Base-by-base conservation (phyloP, 1,140 invertebrate species). In the Pseudomyrmex dendroicus region DNA sequence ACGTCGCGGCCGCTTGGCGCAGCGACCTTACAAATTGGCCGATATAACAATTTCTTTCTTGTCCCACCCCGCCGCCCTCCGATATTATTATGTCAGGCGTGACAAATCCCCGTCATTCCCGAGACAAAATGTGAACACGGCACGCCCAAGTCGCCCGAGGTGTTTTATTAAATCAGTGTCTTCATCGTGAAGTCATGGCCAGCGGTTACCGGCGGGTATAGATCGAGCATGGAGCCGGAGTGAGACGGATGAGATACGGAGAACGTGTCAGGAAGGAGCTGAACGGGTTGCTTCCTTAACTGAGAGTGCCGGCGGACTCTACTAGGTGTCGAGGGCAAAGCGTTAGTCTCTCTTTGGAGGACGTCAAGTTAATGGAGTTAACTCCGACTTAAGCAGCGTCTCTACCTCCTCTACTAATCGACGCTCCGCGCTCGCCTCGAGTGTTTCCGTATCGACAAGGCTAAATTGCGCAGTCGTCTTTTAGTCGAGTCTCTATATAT, bases 161-260 rank as follows among this genome's bases (percentile, higher is more conserved):
- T 56, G 70, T 82, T 83, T 82, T 77, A 88, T 88, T 88, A 84
- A 86, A 87, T 88, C 86, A 87, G 82, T 73, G 74, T 84, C 82
- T 87, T 80, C 74, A 77, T 87, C 85, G 82, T 80, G 85, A 84
- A 88, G 86, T 87, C 85, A 87, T 87, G 84, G 68, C 62, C 77
- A 86, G 68, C 64, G 84, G 85, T 86, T 86, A 70, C 82, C 82
- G 46, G 35, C 54, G 63, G 50, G 72, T 73, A 73, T 54, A 64
- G 67, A 63, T 74, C 57, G 77, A 68, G 56, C 17, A 7, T 46
- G 73, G 35, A 44, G 66, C 35, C 50, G 72, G 76, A 68, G 84
- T 62, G 61, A 80, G 67, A 84, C 63, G 46, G 66, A 67, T 68
- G 72, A 50, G 82, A 52, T 61, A 63, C 15, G 22, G 44, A 20